phyloP scores from a whole-genome alignment of 2,888 invertebrate species.

The Zygaena filipendulae region DNA sequence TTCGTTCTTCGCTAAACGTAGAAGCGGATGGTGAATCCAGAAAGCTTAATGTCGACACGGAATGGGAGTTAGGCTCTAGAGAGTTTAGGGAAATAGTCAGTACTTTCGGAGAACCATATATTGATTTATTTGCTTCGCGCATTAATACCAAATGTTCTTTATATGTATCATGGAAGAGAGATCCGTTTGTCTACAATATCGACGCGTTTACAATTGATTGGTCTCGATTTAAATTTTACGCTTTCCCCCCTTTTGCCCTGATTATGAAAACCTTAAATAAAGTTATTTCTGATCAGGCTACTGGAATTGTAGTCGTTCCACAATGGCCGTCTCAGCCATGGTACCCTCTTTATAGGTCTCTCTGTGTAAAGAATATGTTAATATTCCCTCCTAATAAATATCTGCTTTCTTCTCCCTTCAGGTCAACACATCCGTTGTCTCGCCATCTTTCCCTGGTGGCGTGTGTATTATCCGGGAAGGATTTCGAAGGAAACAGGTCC shows the following conservation, averaged over 20 bases:
- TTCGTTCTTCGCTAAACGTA: constrained; percentile 9
- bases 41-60: constrained; percentile 5
- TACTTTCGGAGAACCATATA: constrained; percentile 1
- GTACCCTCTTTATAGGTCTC: constrained; percentile 7
- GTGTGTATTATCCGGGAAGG: too few relatives aligned
- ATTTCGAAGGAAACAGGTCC: too few relatives aligned
- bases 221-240: constrained; percentile 8
- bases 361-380: too few relatives aligned
- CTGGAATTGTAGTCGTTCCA: constrained; percentile 11
- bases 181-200: constrained; percentile 6
- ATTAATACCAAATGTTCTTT: constrained; percentile 8
- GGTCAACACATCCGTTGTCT: constrained; percentile 2
- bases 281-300: constrained; percentile 9
- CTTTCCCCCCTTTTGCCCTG: constrained; percentile 11
- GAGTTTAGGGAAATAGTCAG: constrained; percentile 3
- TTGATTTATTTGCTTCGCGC: constrained; percentile 11
- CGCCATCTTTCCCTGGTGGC: constrained; percentile 2
- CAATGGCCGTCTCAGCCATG: too few relatives aligned
- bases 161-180: constrained; percentile 9
- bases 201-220: too few relatives aligned
- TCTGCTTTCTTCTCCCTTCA: too few relatives aligned
- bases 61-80: constrained; percentile 6
- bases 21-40: constrained; percentile 11
- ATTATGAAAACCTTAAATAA: constrained; percentile 9
- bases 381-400: too few relatives aligned